These are phyloP conservation scores for Pachypanchax playfairii DNA, from an alignment of 2,113 vertebrate species.

Conservation along the genomic window DNA sequence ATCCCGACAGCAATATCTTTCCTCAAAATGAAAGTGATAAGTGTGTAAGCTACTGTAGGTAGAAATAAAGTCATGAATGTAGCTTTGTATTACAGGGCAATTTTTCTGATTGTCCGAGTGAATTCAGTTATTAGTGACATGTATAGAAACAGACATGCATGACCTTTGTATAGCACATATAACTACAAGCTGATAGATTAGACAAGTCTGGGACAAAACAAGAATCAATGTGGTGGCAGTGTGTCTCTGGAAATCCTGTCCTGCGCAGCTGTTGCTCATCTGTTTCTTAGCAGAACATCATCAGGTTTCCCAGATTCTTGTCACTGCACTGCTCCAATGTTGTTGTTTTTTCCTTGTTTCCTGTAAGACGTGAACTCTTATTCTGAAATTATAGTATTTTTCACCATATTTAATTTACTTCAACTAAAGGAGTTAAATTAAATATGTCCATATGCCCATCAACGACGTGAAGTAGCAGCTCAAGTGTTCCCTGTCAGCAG, in stretches of 20 bases:
- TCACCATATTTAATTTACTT: too few species aligned
- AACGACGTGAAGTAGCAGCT: constrained; percentile 37
- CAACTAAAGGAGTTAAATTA: too few species aligned
- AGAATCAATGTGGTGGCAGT: constrained; percentile 33
- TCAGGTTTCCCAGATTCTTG: neutral
- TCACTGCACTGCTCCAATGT: too few species aligned
- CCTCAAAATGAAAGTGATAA: constrained; percentile 71
- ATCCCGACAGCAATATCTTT: constrained; percentile 64
- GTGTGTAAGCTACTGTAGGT: constrained; percentile 62
- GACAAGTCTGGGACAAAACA: constrained; percentile 45
- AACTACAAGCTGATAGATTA: constrained; percentile 31
- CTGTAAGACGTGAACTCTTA: too few species aligned
- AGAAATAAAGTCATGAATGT: constrained; percentile 70
- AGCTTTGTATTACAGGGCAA: constrained; percentile 52
- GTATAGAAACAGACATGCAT: constrained; percentile 41
- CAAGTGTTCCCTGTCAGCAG: constrained; percentile 66
- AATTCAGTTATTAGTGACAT: constrained; percentile 46
- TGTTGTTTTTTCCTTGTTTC: neutral
- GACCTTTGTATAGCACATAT: constrained; percentile 47
- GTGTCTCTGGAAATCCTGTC: constrained; percentile 22
- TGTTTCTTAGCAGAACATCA: neutral
- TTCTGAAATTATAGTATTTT: too few species aligned
- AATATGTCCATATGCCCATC: too few species aligned
- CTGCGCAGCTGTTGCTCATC: constrained; percentile 3
- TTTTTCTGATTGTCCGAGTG: constrained; percentile 59